These are phyloP conservation scores for Drosophila triauraria DNA, from an alignment of 1,140 invertebrate genomes.

Conservation along the genomic window DNA sequence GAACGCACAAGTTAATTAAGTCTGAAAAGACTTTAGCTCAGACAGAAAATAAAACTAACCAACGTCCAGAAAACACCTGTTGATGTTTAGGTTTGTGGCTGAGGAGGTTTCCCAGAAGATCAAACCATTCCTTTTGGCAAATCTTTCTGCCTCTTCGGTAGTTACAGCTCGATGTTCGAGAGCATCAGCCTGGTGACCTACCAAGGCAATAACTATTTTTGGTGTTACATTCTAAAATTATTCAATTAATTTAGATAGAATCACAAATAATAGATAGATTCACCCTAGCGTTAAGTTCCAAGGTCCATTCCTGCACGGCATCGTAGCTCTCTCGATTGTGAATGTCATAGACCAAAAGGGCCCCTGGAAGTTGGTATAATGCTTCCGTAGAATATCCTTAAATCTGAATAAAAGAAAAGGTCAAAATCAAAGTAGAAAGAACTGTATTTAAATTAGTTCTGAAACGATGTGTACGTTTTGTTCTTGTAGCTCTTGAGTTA, in stretches of 20 bases:
- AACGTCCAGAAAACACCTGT: conserved; percentile 24
- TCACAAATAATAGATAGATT: not conserved
- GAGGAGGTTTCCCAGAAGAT: conserved; percentile 51
- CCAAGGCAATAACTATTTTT: conserved; percentile 31
- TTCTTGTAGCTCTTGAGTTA: too few species aligned
- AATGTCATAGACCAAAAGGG: conserved; percentile 56
- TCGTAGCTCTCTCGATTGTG: conserved; percentile 32
- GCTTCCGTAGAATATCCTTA: conserved; percentile 13
- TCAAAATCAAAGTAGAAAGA: too few species aligned
- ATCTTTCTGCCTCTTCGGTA: conserved; percentile 23
- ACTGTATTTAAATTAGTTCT: not conserved
- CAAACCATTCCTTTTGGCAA: conserved; percentile 20
- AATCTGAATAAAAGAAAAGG: conserved; percentile 31
- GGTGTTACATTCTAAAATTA: not conserved
- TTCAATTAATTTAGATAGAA: not conserved
- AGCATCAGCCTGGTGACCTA: conserved; percentile 46
- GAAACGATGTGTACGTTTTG: too few species aligned
- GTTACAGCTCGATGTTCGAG: conserved; percentile 5
- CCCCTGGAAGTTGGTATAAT: conserved; percentile 31
- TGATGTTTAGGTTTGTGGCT: conserved; percentile 19
- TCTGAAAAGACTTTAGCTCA: not conserved
- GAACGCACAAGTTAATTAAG: not conserved
- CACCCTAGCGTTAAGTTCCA: conserved; percentile 22
- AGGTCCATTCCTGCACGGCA: conserved; percentile 25
- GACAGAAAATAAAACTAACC: conserved; percentile 15